Conservation (phyloP, 2,113 vertebrate genomes). For the Campylomormyrus tamandua region DNA sequence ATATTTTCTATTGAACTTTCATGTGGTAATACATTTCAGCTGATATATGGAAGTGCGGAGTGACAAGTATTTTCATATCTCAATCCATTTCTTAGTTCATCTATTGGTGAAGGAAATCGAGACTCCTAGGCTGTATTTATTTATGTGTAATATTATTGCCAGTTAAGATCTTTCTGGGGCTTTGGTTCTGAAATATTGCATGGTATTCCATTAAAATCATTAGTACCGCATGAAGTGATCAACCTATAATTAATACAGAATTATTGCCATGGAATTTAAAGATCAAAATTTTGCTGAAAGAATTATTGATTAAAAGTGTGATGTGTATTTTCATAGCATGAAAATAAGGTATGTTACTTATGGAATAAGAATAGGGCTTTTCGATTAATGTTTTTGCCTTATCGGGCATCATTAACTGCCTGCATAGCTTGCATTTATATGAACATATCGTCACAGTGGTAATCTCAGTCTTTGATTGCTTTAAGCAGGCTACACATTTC, state of each 20-base stretch:
- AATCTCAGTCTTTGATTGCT: neutral
- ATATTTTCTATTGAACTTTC: neutral
- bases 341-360: neutral
- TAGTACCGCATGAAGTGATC: neutral
- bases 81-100: neutral
- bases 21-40: neutral
- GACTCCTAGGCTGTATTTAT: neutral
- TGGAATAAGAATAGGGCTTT: neutral
- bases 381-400: neutral
- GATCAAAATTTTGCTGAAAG: neutral
- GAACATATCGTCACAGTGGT: neutral
- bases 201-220: neutral
- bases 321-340: neutral
- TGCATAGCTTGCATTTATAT: neutral
- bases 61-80: neutral
- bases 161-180: neutral
- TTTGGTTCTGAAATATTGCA: neutral
- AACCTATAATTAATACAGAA: neutral
- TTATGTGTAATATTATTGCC: neutral
- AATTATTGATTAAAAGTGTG: neutral
- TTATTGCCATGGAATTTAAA: neutral
- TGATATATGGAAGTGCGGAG: neutral
- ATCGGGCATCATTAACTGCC: neutral
- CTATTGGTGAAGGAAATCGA: neutral
- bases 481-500: neutral